Evolutionary conservation across 2,113 vertebrate genomes (phyloP).

Genomic region (Hydrochoerus hydrochaeris): DNA sequence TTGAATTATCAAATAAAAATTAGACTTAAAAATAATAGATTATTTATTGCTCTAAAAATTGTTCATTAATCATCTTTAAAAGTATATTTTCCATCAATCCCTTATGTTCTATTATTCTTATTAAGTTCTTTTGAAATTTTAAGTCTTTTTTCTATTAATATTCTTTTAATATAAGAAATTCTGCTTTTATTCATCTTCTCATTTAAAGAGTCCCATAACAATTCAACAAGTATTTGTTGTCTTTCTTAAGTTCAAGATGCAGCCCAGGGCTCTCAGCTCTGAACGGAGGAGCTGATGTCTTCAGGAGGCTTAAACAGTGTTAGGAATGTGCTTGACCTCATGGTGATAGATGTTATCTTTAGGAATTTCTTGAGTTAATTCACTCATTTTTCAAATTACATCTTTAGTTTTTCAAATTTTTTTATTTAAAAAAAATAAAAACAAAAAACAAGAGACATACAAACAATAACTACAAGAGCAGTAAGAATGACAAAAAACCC

Average conservation of each 20-base stretch:
- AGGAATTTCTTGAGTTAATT: neutral
- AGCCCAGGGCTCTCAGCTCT: neutral
- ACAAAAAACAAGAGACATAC: too few relatives aligned
- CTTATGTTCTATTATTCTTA: slow-evolving; percentile 6
- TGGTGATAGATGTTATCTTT: neutral
- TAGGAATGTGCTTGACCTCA: neutral
- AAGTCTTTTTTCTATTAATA: too few relatives aligned
- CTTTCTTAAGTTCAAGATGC: too few relatives aligned
- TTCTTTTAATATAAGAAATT: too few relatives aligned
- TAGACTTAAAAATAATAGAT: neutral
- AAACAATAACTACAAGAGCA: too few relatives aligned
- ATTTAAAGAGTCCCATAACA: too few relatives aligned
- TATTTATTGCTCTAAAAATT: neutral
- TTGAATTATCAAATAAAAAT: slow-evolving; percentile 15
- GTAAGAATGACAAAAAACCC: too few relatives aligned
- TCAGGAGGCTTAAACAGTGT: neutral
- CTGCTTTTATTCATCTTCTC: too few relatives aligned
- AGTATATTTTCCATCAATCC: neutral
- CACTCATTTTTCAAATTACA: neutral
- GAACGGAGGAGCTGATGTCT: neutral
- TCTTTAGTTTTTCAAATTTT: neutral
- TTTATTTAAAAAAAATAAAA: too few relatives aligned
- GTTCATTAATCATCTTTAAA: neutral
- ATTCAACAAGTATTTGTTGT: too few relatives aligned
- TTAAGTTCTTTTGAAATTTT: neutral